Conservation (phyloP, 1,140 invertebrate genomes). For the Goniozus legneri region DNA sequence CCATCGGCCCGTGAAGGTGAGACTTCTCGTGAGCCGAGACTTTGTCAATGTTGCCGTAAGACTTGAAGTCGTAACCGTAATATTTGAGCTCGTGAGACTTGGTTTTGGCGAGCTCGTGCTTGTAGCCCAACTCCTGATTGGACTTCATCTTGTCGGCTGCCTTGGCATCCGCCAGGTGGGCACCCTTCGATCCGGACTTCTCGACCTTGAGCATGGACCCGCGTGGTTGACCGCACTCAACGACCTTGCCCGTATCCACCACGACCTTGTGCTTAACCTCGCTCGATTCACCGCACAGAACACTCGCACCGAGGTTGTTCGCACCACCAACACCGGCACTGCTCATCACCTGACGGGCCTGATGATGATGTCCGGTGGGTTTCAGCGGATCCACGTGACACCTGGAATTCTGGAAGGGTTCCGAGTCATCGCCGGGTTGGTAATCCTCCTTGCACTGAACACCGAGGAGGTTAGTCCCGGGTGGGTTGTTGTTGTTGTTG, state of each 20-base stretch:
- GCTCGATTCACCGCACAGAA: slow-evolving; percentile 2
- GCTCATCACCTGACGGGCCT: background rate
- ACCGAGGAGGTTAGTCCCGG: too few species aligned
- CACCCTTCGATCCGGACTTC: slow-evolving; percentile 24
- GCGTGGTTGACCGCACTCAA: slow-evolving; percentile 30
- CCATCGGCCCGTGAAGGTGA: slow-evolving; percentile 30
- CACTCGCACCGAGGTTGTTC: slow-evolving; percentile 6
- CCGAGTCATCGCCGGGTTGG: slow-evolving; percentile 12
- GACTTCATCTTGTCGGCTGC: slow-evolving; percentile 43
- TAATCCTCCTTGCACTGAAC: slow-evolving; percentile 6
- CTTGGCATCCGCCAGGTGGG: slow-evolving; percentile 16
- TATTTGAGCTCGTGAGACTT: slow-evolving; percentile 39
- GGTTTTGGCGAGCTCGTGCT: slow-evolving; percentile 21
- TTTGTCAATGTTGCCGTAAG: slow-evolving; percentile 45
- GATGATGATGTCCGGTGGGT: too few species aligned
- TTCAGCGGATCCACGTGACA: too few species aligned
- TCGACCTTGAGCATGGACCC: slow-evolving; percentile 37
- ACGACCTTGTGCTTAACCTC: slow-evolving; percentile 27
- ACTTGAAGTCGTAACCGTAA: slow-evolving; percentile 47
- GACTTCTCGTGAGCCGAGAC: slow-evolving; percentile 36
- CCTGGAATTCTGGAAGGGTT: slow-evolving; percentile 8
- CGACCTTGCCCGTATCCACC: slow-evolving; percentile 37
- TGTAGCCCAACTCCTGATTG: slow-evolving; percentile 34
- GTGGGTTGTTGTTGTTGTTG: slow-evolving; percentile 18
- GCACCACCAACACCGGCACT: slow-evolving; percentile 2